Evolutionary conservation across 1,140 invertebrate species (phyloP).

Genomic region (Muscidifurax raptorellus): DNA sequence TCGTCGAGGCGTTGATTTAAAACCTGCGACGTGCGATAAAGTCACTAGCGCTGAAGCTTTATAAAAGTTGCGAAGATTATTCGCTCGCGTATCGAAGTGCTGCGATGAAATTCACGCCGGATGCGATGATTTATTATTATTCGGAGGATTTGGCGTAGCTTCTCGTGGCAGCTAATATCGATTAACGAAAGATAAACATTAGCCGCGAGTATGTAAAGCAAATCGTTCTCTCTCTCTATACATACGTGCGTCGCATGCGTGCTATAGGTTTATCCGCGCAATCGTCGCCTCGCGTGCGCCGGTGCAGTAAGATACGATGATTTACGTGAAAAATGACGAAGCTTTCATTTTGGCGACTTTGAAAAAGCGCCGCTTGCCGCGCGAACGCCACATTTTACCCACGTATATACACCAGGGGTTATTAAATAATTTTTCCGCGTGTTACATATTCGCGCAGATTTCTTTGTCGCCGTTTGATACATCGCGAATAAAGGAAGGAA

Average conservation of each 20-base stretch:
- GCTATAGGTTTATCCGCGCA: not conserved
- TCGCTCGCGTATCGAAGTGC: too few species aligned
- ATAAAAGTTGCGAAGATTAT: not conserved
- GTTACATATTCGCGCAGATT: not conserved
- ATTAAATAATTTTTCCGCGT: not conserved
- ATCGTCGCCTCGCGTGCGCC: not conserved
- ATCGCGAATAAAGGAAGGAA: too few species aligned
- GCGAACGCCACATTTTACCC: not conserved
- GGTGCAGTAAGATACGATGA: not conserved
- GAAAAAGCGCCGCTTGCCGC: not conserved
- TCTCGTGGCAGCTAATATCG: too few species aligned
- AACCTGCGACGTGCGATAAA: not conserved
- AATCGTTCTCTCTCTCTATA: not conserved
- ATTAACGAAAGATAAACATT: not conserved
- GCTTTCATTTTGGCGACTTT: not conserved
- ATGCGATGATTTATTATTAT: too few species aligned
- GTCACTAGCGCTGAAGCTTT: not conserved
- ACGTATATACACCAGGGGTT: not conserved
- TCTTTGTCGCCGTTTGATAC: not conserved
- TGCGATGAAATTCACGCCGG: too few species aligned
- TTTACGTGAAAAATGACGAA: conserved; percentile 14
- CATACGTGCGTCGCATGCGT: not conserved
- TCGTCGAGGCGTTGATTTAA: not conserved
- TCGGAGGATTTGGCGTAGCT: too few species aligned
- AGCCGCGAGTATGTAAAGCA: not conserved